These are phyloP conservation scores for Oscheius myriophilus DNA, from an alignment of 2,888 invertebrate species.

Conservation along the genomic window DNA sequence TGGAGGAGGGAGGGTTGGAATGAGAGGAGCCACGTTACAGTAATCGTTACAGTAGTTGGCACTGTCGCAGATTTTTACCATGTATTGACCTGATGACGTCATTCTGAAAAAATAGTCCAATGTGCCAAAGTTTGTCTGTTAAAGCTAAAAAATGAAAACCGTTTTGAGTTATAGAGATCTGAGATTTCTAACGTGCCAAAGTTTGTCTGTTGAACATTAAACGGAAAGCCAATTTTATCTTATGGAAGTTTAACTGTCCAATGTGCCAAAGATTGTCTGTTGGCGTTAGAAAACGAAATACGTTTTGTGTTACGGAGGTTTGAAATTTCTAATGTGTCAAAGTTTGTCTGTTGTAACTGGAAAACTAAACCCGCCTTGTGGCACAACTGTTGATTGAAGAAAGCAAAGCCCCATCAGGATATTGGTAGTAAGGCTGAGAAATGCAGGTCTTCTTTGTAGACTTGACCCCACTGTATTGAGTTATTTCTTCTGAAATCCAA, in stretches of 20 bases:
- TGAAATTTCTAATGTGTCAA: too few species aligned
- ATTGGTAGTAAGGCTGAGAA: constrained; percentile 26
- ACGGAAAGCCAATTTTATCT: too few species aligned
- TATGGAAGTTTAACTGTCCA: too few species aligned
- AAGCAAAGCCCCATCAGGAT: constrained; percentile 40
- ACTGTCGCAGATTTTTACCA: constrained; percentile 37
- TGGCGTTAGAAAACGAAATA: too few species aligned
- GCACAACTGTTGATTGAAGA: constrained; percentile 38
- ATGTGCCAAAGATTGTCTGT: background rate
- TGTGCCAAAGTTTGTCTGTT: background rate
- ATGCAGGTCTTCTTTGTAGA: constrained; percentile 23
- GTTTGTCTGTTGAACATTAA: too few species aligned
- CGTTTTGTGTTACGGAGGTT: too few species aligned
- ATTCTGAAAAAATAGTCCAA: background rate
- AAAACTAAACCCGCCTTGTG: constrained; percentile 28
- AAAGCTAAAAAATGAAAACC: too few species aligned
- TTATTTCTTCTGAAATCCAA: constrained; percentile 18
- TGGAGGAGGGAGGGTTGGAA: background rate
- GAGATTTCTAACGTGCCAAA: too few species aligned
- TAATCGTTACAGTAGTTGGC: constrained; percentile 43
- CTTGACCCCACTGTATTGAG: constrained; percentile 9
- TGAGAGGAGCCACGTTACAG: constrained; percentile 17
- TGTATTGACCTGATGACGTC: constrained; percentile 10
- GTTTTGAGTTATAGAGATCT: too few species aligned
- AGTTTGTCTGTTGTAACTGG: too few species aligned